Percentiles rank a stretch among this genome's conserved stretches.
These are phyloP conservation scores for Ivindomyrus marchei DNA, from an alignment of 2,113 vertebrate species.

Conservation along the genomic window DNA sequence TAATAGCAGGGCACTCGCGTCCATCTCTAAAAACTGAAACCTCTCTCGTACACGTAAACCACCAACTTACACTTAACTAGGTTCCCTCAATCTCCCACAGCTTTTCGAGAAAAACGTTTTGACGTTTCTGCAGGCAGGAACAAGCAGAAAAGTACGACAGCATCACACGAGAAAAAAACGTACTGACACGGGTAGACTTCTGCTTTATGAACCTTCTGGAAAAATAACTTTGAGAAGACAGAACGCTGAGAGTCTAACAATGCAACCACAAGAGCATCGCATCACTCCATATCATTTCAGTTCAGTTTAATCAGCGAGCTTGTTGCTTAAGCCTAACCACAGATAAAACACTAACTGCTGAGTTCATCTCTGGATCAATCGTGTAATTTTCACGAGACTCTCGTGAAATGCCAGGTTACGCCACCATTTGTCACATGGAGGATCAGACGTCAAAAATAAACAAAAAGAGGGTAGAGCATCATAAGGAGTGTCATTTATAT, in stretches of 20 bases:
- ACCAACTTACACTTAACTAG: background rate
- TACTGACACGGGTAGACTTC: background rate
- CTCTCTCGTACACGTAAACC: background rate
- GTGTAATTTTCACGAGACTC: background rate
- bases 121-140: background rate
- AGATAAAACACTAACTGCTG: background rate
- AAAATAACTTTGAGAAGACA: background rate
- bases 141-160: background rate
- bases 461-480: background rate
- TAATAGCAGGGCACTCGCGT: background rate
- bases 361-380: background rate
- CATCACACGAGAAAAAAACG: background rate
- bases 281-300: background rate
- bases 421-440: background rate
- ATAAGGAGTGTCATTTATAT: background rate
- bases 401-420: background rate
- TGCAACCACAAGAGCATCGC: background rate
- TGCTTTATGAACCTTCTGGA: background rate
- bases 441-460: background rate
- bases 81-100: background rate
- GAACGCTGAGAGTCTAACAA: background rate
- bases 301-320: background rate
- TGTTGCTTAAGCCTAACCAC: background rate
- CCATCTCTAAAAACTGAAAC: background rate
- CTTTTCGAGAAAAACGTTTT: conserved; percentile 11